Conservation (phyloP, 2,888 invertebrate species). For the Macrosoma leucophasiata region DNA sequence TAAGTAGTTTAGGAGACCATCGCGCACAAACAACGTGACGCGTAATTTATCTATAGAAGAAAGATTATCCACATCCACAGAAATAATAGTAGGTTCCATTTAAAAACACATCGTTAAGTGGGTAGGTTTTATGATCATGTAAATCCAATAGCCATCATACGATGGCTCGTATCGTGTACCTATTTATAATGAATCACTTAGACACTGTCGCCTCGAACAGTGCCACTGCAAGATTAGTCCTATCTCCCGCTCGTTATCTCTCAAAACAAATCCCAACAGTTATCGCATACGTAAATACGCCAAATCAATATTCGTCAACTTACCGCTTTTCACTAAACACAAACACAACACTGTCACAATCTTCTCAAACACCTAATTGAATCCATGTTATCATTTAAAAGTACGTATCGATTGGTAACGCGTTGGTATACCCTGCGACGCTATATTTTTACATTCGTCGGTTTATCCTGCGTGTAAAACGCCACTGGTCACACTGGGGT, state of each 20-base stretch:
- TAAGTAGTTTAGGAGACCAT: too few species aligned
- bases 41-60: too few species aligned
- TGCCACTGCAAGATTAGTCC: slow-evolving; percentile 24
- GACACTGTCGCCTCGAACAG: too few species aligned
- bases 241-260: slow-evolving; percentile 43
- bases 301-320: slow-evolving; percentile 62
- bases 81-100: too few species aligned
- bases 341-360: slow-evolving; percentile 44
- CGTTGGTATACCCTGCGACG: slow-evolving; percentile 60
- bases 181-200: too few species aligned
- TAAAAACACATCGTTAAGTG: too few species aligned
- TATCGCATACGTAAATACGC: slow-evolving; percentile 53
- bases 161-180: too few species aligned
- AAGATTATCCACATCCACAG: too few species aligned
- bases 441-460: slow-evolving; percentile 69
- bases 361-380: slow-evolving; percentile 66
- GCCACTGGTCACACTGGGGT: slow-evolving; percentile 6
- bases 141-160: too few species aligned
- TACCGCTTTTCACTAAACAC: slow-evolving; percentile 41
- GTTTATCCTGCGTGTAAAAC: slow-evolving; percentile 44
- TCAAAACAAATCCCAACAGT: slow-evolving; percentile 59
- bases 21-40: too few species aligned
- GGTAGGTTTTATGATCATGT: too few species aligned
- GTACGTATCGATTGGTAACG: slow-evolving; percentile 73
- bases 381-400: slow-evolving; percentile 74